A percentile compares a stretch with the other conserved stretches of the same genome.
Evolutionary conservation across 2,888 invertebrate species (phyloP).

Genomic region (Meteorus colon): DNA sequence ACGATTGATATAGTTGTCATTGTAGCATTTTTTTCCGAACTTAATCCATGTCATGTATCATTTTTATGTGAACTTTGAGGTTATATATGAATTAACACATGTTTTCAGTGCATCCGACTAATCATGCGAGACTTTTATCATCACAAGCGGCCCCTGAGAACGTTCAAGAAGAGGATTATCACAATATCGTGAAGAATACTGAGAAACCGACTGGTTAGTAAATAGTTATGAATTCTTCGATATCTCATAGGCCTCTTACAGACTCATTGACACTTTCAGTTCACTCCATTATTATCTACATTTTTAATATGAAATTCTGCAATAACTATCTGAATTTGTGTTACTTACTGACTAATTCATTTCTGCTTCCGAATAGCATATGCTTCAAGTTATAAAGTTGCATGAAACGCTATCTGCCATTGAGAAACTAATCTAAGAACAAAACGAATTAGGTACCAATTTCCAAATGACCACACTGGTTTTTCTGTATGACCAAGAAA

Average conservation of each 20-base stretch:
- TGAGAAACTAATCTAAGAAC: too few relatives aligned
- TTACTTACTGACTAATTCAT: too few relatives aligned
- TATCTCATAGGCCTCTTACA: neutral
- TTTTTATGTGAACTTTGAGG: constrained; percentile 40
- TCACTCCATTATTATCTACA: too few relatives aligned
- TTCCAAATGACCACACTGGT: too few relatives aligned
- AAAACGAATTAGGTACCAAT: too few relatives aligned
- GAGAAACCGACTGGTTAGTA: constrained; percentile 76
- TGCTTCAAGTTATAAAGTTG: too few relatives aligned
- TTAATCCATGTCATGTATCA: neutral
- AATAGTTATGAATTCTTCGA: neutral
- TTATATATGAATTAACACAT: constrained; percentile 37
- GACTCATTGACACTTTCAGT: too few relatives aligned
- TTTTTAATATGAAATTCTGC: too few relatives aligned
- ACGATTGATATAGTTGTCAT: neutral
- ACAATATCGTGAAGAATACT: constrained; percentile 78
- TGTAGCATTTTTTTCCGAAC: constrained; percentile 30
- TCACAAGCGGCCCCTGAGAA: constrained; percentile 67
- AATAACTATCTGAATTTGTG: too few relatives aligned
- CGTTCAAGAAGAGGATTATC: constrained; percentile 73
- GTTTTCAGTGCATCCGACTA: constrained; percentile 49
- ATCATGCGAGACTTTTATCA: constrained; percentile 57
- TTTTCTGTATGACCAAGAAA: too few relatives aligned
- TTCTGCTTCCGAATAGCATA: too few relatives aligned
- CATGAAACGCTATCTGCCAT: too few relatives aligned